phyloP scores from a whole-genome alignment of 2,113 vertebrate genomes.

The Sakesphorus luctuosus region DNA sequence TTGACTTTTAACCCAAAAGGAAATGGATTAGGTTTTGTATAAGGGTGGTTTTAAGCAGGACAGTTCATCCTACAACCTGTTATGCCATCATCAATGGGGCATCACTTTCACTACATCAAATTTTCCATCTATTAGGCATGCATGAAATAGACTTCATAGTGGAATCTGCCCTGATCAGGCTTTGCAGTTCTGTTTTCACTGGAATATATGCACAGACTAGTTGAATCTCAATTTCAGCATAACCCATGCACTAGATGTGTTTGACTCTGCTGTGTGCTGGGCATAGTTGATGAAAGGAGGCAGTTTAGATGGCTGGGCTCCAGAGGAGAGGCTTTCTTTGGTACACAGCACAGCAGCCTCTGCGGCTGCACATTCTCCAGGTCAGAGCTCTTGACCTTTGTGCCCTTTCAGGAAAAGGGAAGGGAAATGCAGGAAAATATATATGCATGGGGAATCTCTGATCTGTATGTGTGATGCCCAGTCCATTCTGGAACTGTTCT shows the following conservation, averaged over 20 bases:
- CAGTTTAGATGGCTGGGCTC: neutral
- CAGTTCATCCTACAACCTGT: neutral
- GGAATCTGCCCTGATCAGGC: neutral
- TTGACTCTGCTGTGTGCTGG: neutral
- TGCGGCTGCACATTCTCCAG: neutral
- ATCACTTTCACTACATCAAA: neutral
- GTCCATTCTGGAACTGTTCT: neutral
- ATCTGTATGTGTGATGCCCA: neutral
- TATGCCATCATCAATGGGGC: neutral
- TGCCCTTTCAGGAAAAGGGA: neutral
- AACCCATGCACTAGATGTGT: neutral
- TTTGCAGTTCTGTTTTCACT: neutral
- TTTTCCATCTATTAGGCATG: neutral
- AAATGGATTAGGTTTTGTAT: neutral
- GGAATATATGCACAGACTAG: neutral
- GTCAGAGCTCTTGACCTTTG: neutral
- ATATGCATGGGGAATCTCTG: neutral
- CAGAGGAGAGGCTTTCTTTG: neutral
- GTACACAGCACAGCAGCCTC: neutral
- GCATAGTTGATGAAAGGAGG: neutral
- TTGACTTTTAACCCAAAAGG: neutral
- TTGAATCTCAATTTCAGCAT: neutral
- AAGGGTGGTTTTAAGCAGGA: neutral
- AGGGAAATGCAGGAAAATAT: neutral
- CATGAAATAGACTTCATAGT: neutral